A percentile compares a stretch with the other conserved stretches of the same genome.
phyloP scores from a whole-genome alignment of 1,140 invertebrate genomes.

The Papilio dardanus region DNA sequence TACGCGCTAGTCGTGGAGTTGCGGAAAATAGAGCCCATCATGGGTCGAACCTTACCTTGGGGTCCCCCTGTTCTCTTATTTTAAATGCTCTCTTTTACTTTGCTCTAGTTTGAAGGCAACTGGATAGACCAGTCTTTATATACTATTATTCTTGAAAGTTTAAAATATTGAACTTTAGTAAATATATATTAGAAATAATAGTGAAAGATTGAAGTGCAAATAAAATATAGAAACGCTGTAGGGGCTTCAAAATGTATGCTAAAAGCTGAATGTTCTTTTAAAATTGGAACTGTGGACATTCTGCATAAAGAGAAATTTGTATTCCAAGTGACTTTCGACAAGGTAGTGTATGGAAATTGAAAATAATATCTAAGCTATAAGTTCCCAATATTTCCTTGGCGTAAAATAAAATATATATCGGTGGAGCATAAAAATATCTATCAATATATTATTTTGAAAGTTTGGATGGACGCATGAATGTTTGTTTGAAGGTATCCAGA shows the following conservation, averaged over 20 bases:
- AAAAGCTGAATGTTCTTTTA: conserved; percentile 27
- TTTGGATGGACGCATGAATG: too few relatives aligned
- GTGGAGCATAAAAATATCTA: neutral
- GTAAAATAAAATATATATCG: conserved; percentile 8
- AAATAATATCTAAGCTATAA: conserved; percentile 27
- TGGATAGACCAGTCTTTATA: neutral
- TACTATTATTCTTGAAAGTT: neutral
- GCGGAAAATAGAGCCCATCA: too few relatives aligned
- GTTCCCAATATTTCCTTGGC: neutral
- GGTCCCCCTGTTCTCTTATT: too few relatives aligned
- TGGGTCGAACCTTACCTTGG: too few relatives aligned
- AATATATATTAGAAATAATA: neutral
- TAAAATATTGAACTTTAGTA: neutral
- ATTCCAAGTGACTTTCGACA: conserved; percentile 28
- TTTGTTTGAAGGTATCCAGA: too few relatives aligned
- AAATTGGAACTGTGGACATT: conserved; percentile 33
- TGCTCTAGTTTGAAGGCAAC: too few relatives aligned
- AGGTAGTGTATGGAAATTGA: conserved; percentile 21
- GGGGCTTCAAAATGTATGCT: conserved; percentile 9
- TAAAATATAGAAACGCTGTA: neutral
- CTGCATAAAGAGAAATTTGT: conserved; percentile 5
- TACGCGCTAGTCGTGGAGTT: too few relatives aligned
- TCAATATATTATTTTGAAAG: neutral
- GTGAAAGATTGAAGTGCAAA: conserved; percentile 1
- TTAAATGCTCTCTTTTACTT: too few relatives aligned